Evolutionary conservation across 2,113 vertebrate species (phyloP).

Genomic region (Anser brachyrhynchus): DNA sequence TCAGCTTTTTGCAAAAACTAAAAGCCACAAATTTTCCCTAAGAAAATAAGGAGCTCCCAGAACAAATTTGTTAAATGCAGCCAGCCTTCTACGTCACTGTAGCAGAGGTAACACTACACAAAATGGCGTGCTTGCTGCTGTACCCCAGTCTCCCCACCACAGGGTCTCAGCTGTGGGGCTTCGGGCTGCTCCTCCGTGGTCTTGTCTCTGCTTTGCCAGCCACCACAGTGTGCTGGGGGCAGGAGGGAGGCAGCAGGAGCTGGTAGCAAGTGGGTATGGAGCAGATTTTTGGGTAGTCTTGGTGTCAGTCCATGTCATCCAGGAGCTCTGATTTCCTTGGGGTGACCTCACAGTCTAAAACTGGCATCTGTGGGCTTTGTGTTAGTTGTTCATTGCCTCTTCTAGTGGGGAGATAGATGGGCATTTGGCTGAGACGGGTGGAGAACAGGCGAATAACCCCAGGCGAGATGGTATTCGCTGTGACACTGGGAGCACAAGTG

Average conservation of each 20-base stretch:
- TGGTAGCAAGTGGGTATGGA: neutral
- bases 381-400: neutral
- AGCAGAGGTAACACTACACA: neutral
- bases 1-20: neutral
- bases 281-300: rapidly evolving
- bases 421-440: neutral
- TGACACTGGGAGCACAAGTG: neutral
- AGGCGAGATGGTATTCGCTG: neutral
- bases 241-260: neutral
- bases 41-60: neutral
- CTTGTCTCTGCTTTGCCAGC: neutral
- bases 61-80: neutral
- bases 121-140: rapidly evolving
- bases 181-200: neutral
- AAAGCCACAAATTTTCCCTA: neutral
- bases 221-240: rapidly evolving
- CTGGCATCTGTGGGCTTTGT: neutral
- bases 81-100: neutral
- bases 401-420: neutral
- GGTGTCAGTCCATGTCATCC: neutral
- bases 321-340: neutral
- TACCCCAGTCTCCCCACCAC: rapidly evolving
- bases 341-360: neutral
- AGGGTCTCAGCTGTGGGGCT: neutral
- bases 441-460: neutral